Evolutionary conservation across 2,113 vertebrate species (phyloP), one percentile per base, ranked within the genome.

Genomic region (Callorhinus ursinus): DNA sequence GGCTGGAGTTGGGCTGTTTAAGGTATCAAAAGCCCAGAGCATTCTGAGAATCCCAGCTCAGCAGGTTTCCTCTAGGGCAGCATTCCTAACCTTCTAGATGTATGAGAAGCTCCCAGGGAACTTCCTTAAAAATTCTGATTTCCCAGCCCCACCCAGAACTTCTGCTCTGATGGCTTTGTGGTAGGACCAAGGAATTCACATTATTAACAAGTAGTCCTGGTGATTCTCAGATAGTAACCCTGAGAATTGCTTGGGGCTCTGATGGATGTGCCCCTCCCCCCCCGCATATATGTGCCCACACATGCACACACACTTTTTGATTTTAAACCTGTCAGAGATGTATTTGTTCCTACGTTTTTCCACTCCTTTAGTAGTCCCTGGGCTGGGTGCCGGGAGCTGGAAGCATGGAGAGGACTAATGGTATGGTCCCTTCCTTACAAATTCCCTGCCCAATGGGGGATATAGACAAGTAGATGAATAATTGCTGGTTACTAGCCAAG

Each of bases 211-310:
- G 46, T 31, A 24, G 2, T 26, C 77, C 36, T 1, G 1, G 10
- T 51, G 57, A 77, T 61, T 69, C 65, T 87, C 91, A 49, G 26
- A 69, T 3, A 92, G 80, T 10, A 14, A 14, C 31, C 11, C 22
- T 74, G 46, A 93, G 63, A 84, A 69, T 42, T 69, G 15, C 42
- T 53, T 33, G 33, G 33, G 18, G 31, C 24, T 87, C 36, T n/a
- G 49, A 21, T 69, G 36, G 12, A 26, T 33, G 10, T 0, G 2
- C 7, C 5, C 28, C 10, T 0, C 6, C 7, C 5, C 28, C 10
- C 0, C 6, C 3, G 5, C 22, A 11, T 31, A n/a, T 7, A 3
- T 18, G 14, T 12, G 13, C 21, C 19, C 1, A 2, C 2, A 1
- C 2, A 5, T 12, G 28, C 83, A 24, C 51, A 51, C 55, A 51